phyloP scores from a whole-genome alignment of 2,113 vertebrate genomes.

The Athene cunicularia region DNA sequence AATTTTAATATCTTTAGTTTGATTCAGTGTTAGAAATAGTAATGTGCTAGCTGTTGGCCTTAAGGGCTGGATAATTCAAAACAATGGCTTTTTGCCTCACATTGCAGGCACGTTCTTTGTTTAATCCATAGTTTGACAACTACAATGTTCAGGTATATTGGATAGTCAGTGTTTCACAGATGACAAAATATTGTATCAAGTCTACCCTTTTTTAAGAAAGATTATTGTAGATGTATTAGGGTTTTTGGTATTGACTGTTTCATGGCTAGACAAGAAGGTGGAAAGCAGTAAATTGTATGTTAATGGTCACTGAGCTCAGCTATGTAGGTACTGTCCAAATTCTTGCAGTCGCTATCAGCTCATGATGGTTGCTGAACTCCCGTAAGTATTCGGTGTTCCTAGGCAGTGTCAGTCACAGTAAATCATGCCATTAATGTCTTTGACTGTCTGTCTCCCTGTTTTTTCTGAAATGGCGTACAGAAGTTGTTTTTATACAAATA shows the following conservation, averaged over 20 bases:
- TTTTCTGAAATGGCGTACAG: background rate
- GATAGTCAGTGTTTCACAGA: background rate
- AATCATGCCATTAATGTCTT: background rate
- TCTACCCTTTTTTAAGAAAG: background rate
- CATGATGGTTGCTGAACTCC: background rate
- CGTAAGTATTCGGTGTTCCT: background rate
- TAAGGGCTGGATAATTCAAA: background rate
- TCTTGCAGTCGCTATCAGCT: background rate
- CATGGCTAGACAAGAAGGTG: background rate
- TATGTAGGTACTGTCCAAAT: background rate
- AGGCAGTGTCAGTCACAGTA: background rate
- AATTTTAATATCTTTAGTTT: background rate
- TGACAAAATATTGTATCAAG: background rate
- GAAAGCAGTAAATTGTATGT: background rate
- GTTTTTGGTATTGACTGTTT: background rate
- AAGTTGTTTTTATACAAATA: background rate
- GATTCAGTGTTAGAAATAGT: background rate
- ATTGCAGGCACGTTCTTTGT: background rate
- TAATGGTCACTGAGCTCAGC: background rate
- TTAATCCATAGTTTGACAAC: background rate
- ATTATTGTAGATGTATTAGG: background rate
- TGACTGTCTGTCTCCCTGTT: background rate
- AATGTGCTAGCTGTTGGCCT: background rate
- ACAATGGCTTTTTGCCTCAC: slow-evolving; percentile 12
- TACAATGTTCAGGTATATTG: background rate